These are phyloP conservation scores for Chaetodon trifascialis DNA, from an alignment of 2,113 vertebrate species.

Conservation along the genomic window DNA sequence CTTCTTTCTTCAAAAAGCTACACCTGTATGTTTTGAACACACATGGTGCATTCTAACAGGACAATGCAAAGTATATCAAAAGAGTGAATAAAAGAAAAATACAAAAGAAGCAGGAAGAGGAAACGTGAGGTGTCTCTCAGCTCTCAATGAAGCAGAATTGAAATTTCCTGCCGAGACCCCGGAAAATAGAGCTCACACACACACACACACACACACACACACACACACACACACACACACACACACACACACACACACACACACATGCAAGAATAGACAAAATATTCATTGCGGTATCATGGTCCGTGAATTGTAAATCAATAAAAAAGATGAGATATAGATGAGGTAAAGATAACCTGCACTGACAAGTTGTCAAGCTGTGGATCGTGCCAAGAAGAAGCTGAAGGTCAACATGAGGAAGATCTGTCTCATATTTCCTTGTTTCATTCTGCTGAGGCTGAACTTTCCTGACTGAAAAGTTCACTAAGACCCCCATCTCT, in stretches of 20 bases:
- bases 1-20: neutral
- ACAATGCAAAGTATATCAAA: neutral
- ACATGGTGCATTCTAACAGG: neutral
- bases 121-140: neutral
- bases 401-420: neutral
- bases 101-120: constrained; percentile 1
- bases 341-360: neutral
- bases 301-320: neutral
- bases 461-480: neutral
- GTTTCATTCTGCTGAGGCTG: neutral
- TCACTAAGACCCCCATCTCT: neutral
- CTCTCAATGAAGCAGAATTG: constrained; percentile 7
- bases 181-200: neutral
- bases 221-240: neutral
- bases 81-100: neutral
- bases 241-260: neutral
- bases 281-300: constrained; percentile 2
- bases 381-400: neutral
- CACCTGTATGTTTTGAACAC: neutral
- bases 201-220: neutral
- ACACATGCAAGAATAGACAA: neutral
- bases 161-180: neutral
- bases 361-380: neutral
- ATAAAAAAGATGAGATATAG: neutral
- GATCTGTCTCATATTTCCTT: neutral